Conservation (phyloP, 2,113 vertebrate genomes). For the Canis aureus region DNA sequence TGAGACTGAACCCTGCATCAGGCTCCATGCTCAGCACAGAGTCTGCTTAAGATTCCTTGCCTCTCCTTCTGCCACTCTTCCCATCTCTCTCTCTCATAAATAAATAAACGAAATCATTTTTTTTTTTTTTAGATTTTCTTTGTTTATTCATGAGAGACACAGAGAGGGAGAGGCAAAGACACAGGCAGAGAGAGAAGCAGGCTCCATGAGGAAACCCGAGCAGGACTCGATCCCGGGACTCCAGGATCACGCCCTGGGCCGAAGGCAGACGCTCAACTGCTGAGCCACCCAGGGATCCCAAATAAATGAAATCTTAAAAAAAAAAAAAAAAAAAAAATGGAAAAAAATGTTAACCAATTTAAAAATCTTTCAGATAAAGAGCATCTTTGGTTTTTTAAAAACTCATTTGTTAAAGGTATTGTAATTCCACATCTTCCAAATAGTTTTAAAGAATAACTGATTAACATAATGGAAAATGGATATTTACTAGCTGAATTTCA, state of each 20-base stretch:
- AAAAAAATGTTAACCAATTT: background rate
- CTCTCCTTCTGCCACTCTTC: no score
- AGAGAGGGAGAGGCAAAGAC: background rate
- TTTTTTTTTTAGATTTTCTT: no score
- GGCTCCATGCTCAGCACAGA: no score
- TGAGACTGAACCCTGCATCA: no score
- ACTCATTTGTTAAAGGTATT: conserved; percentile 3
- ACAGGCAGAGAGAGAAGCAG: background rate
- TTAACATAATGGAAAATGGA: background rate
- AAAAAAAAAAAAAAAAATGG: background rate
- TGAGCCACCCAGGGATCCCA: background rate
- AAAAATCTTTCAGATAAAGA: conserved; percentile 3
- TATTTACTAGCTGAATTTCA: conserved; percentile 3
- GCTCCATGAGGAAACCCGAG: background rate
- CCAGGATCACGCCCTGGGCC: background rate
- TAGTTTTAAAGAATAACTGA: background rate
- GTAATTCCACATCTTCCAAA: background rate
- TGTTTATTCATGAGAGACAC: background rate
- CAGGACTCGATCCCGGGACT: background rate
- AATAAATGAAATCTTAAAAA: no score
- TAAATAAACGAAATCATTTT: no score
- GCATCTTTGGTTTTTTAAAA: background rate
- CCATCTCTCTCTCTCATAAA: no score
- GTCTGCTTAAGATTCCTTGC: no score
- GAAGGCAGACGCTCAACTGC: background rate